Conservation (phyloP, 2,113 vertebrate species). For the Poeciliopsis occidentalis region DNA sequence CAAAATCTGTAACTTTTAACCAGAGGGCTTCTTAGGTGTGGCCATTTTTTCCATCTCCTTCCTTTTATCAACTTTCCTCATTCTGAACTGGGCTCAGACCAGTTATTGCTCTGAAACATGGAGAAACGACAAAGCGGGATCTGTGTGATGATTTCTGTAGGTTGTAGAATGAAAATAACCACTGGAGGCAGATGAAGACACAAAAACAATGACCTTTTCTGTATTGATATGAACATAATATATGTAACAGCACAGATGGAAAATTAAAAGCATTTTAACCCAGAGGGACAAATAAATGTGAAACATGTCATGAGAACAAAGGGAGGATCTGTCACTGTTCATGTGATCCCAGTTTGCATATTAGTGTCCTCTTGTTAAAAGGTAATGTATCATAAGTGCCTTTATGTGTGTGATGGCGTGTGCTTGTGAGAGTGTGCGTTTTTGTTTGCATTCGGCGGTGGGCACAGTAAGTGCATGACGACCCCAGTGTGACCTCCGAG, state of each 20-base stretch:
- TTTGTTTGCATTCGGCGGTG: slow-evolving; percentile 47
- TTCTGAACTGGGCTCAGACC: slow-evolving; percentile 85
- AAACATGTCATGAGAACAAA: slow-evolving; percentile 10
- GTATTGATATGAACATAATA: not conserved
- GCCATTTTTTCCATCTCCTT: slow-evolving; percentile 39
- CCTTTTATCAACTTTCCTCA: slow-evolving; percentile 12
- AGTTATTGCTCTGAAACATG: slow-evolving; percentile 83
- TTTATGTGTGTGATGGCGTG: slow-evolving; percentile 13
- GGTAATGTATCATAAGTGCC: slow-evolving; percentile 9
- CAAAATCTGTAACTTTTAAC: not conserved
- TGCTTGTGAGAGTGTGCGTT: slow-evolving; percentile 17
- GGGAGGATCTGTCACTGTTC: slow-evolving; percentile 2
- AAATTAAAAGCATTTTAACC: slow-evolving; percentile 15
- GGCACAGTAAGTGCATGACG: slow-evolving; percentile 69
- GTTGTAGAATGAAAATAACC: slow-evolving; percentile 17
- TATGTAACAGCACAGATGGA: slow-evolving; percentile 1
- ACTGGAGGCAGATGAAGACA: not conserved
- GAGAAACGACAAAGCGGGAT: slow-evolving; percentile 79
- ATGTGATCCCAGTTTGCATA: slow-evolving; percentile 19
- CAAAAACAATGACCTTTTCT: slow-evolving; percentile 1
- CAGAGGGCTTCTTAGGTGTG: not conserved
- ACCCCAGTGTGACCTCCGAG: slow-evolving; percentile 70
- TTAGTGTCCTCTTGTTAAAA: slow-evolving; percentile 15
- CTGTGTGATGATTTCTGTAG: slow-evolving; percentile 81
- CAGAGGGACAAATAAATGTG: not conserved